phyloP scores from a whole-genome alignment of 2,113 vertebrate species.

The Trichechus manatus region DNA sequence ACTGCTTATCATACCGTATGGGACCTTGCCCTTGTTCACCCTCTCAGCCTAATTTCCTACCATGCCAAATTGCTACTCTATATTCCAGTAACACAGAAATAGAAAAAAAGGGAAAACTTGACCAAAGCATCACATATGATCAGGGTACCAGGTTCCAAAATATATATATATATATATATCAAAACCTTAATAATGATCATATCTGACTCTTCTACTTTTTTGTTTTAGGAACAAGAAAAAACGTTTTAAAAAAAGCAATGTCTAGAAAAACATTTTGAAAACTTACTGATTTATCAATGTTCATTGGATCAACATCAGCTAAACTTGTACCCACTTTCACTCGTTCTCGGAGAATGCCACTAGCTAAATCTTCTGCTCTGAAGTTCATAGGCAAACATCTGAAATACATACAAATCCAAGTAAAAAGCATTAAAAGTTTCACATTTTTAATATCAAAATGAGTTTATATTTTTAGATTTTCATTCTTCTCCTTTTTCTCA shows the following conservation, averaged over 20 bases:
- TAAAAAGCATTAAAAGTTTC: conserved; percentile 13
- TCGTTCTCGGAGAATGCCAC: conserved; percentile 95
- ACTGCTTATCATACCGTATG: neutral
- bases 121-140: neutral
- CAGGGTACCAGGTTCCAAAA: neutral
- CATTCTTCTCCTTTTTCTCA: conserved; percentile 53
- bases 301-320: conserved; percentile 99
- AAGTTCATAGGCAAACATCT: conserved; percentile 99
- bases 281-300: conserved; percentile 95
- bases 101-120: neutral
- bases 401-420: conserved; percentile 52
- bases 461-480: conserved; percentile 48
- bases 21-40: neutral
- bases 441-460: conserved; percentile 48
- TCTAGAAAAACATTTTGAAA: conserved; percentile 60
- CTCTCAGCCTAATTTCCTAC: conserved; percentile 4
- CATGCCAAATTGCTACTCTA: neutral
- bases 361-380: conserved; percentile 95
- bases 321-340: conserved; percentile 98
- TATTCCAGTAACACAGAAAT: neutral
- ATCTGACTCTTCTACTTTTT: neutral
- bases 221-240: conserved; percentile 29
- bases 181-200: neutral
- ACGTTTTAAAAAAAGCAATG: neutral
- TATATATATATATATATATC: neutral